Percentiles rank a stretch among this genome's conserved stretches.
These are phyloP conservation scores for Polymixis flavicincta DNA, from an alignment of 2,888 invertebrate genomes.

Conservation along the genomic window DNA sequence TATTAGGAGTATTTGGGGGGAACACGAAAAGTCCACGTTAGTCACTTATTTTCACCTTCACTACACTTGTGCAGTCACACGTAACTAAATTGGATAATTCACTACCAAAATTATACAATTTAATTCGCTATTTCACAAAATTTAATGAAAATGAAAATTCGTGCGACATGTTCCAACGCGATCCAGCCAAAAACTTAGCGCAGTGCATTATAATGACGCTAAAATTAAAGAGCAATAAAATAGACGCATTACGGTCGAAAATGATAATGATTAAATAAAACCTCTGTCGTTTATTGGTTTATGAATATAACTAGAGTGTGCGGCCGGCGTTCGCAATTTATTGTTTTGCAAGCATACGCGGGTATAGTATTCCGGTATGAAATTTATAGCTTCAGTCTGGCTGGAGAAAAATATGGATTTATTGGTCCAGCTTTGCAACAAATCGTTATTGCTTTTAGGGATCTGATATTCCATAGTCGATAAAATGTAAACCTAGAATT, in stretches of 20 bases:
- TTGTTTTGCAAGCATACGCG: constrained; percentile 84
- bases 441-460: constrained; percentile 78
- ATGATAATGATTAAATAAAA: constrained; percentile 73
- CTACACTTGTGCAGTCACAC: too few relatives aligned
- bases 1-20: too few relatives aligned
- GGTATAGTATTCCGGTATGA: constrained; percentile 78
- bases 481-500: constrained; percentile 55
- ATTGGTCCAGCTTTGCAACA: constrained; percentile 79
- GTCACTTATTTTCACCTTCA: too few relatives aligned
- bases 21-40: too few relatives aligned
- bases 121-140: too few relatives aligned
- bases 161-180: too few relatives aligned
- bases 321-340: constrained; percentile 82
- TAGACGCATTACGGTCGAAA: constrained; percentile 33
- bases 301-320: constrained; percentile 76
- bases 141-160: too few relatives aligned
- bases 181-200: too few relatives aligned
- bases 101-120: too few relatives aligned
- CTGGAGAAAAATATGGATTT: constrained; percentile 85
- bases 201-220: constrained; percentile 25
- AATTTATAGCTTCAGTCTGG: constrained; percentile 84
- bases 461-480: constrained; percentile 65
- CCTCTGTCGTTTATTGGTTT: constrained; percentile 71
- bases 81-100: too few relatives aligned
- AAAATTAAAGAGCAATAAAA: constrained; percentile 49